Base-by-base conservation (phyloP, 2,888 invertebrate species). In the Pegoplata infirma region DNA sequence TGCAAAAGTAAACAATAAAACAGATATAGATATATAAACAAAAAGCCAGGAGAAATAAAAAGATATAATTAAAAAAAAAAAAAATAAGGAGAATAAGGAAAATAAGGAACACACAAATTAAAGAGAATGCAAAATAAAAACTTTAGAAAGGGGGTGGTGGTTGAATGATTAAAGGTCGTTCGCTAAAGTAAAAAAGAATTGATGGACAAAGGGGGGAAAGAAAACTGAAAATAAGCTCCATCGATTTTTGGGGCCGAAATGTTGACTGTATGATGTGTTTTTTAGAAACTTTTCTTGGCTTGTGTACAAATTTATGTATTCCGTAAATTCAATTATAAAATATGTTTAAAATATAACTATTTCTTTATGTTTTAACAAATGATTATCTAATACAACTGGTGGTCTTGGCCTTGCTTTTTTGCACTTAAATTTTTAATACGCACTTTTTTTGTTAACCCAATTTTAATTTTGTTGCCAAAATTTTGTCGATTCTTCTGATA, bases 381-480 rank as follows among this genome's bases (percentile, higher is more conserved):
- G 76, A 63, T 76, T 76, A 76, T 64, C 76, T 76, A 76, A 76
- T 44, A 17, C 44, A 12, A n/a, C 16, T 21, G 19, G 16, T 66
- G 40, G 23, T 25, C 36, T 40, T 19, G 46, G 17, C 61, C 53
- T 53, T 55, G 66, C 8, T 2, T 51, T 66, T 5, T 12, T 40
- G 4, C 36, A 40, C n/a, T 40, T 40, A 4, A 5, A 40, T 40
- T n/a, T n/a, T n/a, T n/a, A 1, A 40, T 40, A 40, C 2, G 8
- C 36, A 40, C n/a, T 40, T 40, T 40, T 32, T 32, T 1, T 32
- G 12, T 23, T 23, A 5, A 23, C 23, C 8, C 8, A 10, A 32
- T 32, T 32, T 5, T 5, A 7, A 8, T 32, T 32, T 32, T 32
- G 5, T 32, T 32, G 32, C 32, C 2, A 40, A 40, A 40, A 40